phyloP scores from a whole-genome alignment of 2,888 invertebrate species.

The Ashinkailepas kermadecensis region DNA sequence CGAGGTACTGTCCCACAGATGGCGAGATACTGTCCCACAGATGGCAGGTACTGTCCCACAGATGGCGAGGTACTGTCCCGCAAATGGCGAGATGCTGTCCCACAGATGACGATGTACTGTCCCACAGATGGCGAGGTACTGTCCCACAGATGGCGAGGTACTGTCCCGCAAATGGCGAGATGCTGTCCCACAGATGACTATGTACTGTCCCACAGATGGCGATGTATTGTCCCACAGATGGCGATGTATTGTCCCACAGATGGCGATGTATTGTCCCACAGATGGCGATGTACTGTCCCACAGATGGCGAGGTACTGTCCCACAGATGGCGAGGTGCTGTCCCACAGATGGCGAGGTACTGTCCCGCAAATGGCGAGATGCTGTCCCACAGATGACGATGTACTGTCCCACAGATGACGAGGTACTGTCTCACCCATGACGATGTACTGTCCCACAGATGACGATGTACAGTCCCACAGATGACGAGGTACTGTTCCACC shows the following conservation, averaged over 20 bases:
- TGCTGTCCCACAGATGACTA: constrained; percentile 29
- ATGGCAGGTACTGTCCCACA: not conserved
- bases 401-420: constrained; percentile 28
- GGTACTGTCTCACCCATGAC: constrained; percentile 27
- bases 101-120: not conserved
- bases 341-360: too few species aligned
- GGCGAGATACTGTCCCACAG: constrained; percentile 32
- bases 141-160: too few species aligned
- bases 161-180: too few species aligned
- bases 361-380: too few species aligned
- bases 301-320: not conserved
- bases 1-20: constrained; percentile 24
- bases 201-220: constrained; percentile 33
- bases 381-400: constrained; percentile 30
- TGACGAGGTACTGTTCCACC: too few species aligned
- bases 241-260: constrained; percentile 24
- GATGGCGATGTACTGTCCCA: too few species aligned
- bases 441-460: constrained; percentile 30
- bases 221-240: too few species aligned
- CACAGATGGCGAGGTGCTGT: constrained; percentile 33
- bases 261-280: constrained; percentile 33
- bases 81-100: too few species aligned
- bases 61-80: constrained; percentile 34
- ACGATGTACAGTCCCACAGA: too few species aligned
- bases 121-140: constrained; percentile 32